Evolutionary conservation across 2,113 vertebrate genomes (phyloP).

Genomic region (Natator depressus): DNA sequence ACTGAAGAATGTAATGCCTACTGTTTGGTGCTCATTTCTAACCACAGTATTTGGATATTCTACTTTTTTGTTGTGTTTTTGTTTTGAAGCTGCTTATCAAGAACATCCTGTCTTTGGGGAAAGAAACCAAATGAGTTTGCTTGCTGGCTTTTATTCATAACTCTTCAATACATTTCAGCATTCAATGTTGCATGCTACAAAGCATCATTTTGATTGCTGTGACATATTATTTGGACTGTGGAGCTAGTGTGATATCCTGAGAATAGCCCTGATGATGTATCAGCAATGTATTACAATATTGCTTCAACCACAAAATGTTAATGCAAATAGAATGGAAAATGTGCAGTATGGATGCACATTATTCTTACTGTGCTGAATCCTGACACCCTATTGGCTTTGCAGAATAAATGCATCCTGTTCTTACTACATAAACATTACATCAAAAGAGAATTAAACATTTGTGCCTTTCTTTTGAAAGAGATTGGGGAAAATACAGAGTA

Average conservation of each 20-base stretch:
- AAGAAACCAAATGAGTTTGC: not conserved
- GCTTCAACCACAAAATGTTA: not conserved
- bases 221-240: not conserved
- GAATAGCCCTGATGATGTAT: not conserved
- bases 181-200: not conserved
- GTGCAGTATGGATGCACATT: not conserved
- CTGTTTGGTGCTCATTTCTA: not conserved
- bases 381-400: constrained; percentile 5
- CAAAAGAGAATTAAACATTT: constrained; percentile 20
- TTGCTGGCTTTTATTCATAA: not conserved
- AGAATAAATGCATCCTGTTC: accelerated
- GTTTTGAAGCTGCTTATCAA: not conserved
- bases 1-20: not conserved
- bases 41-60: not conserved
- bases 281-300: not conserved
- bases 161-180: not conserved
- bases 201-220: not conserved
- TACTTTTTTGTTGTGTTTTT: not conserved
- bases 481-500: not conserved
- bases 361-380: constrained; percentile 10
- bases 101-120: not conserved
- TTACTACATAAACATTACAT: constrained; percentile 22
- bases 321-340: not conserved
- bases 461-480: constrained; percentile 7
- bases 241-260: not conserved